Base-by-base conservation (phyloP, 2,113 vertebrate genomes). In the Speoplatyrhinus poulsoni region DNA sequence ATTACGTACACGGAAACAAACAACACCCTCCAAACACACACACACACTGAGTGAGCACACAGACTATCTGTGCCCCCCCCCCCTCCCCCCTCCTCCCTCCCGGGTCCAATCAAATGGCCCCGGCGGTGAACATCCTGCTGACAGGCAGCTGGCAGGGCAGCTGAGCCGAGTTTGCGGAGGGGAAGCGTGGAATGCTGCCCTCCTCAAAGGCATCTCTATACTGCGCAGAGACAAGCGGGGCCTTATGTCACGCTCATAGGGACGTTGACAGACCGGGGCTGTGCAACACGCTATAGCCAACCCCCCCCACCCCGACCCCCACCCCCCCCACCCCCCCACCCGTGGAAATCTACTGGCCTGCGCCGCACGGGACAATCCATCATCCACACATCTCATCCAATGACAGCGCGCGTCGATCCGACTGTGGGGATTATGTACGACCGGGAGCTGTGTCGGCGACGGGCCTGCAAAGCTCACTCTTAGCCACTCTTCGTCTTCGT, bases 201-300 rank as follows among this genome's bases (percentile, higher is more conserved):
- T 58, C 82, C 87, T 91, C 84, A 93, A 92, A 92, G 86, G 81
- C 80, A 76, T 87, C 90, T 90, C 90, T 92, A 89, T 92, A 26
- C 26, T 84, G 73, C 77, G 12, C 41, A 67, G 48, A 81, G 78
- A 92, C 91, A 93, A 91, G 70, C 66, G 3, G 62, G 75, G 76
- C 89, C 88, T 90, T 93, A 88, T 93, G 82, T 86, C 75, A 62
- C 9, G 73, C 72, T 84, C 81, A 68, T 70, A 76, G 77, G 69
- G 41, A 52, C 72, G 59, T 70, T 81, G 77, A 69, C 68, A 60
- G 59, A 78, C 81, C 46, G 67, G 63, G 73, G 76, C 79, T 56
- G 70, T 17, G 65, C 60, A 32, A 75, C 75, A 55, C 56, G 78
- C 61, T 26, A 3, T 76, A 82, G 66, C 80, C 57, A 63, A 49